Conservation (phyloP, 2,113 vertebrate genomes). For the Leucoraja erinaceus region DNA sequence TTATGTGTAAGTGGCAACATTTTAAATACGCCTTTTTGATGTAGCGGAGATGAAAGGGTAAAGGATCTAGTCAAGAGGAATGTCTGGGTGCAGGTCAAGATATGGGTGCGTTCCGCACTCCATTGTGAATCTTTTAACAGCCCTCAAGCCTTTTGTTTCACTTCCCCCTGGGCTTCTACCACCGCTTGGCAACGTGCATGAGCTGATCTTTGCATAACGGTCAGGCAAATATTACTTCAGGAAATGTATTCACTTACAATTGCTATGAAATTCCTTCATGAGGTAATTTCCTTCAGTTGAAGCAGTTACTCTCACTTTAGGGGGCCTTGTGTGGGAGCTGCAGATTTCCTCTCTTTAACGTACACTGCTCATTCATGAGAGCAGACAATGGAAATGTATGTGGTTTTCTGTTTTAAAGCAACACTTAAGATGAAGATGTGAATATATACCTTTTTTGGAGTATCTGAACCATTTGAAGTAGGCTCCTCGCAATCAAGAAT, state of each 20-base stretch:
- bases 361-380: constrained; percentile 9
- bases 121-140: neutral
- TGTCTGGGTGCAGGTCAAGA: neutral
- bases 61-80: neutral
- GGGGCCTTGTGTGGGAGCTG: neutral
- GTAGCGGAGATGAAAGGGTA: neutral
- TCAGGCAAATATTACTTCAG: constrained; percentile 32
- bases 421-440: neutral
- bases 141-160: neutral
- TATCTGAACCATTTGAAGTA: neutral
- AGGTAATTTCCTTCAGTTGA: constrained; percentile 33
- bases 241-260: constrained; percentile 20
- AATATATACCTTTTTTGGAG: too few species aligned
- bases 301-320: neutral
- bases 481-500: neutral
- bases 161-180: neutral
- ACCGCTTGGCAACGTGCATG: neutral
- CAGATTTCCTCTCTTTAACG: neutral
- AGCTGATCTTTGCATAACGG: constrained; percentile 14
- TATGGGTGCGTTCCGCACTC: neutral
- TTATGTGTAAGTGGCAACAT: neutral
- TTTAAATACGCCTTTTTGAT: neutral
- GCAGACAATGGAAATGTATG: neutral
- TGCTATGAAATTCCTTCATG: constrained; percentile 30
- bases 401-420: neutral